phyloP scores from a whole-genome alignment of 2,113 vertebrate species.

The Brachyhypopomus occidentalis region DNA sequence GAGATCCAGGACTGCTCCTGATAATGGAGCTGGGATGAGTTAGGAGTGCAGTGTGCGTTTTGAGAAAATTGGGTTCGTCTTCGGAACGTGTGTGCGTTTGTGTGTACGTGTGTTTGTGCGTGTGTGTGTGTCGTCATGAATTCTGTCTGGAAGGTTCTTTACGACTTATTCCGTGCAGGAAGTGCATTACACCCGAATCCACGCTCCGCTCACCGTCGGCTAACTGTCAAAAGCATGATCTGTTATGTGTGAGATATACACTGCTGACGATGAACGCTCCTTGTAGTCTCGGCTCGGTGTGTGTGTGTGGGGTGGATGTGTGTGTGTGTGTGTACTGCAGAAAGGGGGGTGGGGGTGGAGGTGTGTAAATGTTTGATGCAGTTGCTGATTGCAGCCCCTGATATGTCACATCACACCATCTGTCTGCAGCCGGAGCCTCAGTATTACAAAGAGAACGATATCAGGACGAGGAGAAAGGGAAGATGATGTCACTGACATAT shows the following conservation, averaged over 20 bases:
- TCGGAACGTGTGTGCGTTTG: slow-evolving; percentile 21
- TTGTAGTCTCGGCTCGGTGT: background rate
- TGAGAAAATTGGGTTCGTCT: slow-evolving; percentile 50
- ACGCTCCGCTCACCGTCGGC: background rate
- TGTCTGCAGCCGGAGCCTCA: slow-evolving; percentile 58
- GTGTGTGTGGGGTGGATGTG: background rate
- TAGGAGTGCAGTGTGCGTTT: background rate
- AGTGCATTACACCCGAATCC: background rate
- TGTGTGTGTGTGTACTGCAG: slow-evolving; percentile 18
- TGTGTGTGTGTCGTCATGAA: background rate
- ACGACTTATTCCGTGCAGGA: background rate
- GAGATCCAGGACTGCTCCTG: slow-evolving; percentile 24
- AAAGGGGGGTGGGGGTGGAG: slow-evolving; percentile 44
- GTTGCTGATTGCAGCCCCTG: slow-evolving; percentile 57
- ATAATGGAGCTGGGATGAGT: slow-evolving; percentile 26
- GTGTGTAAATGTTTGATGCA: slow-evolving; percentile 76
- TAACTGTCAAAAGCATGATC: background rate
- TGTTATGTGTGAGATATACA: slow-evolving; percentile 2
- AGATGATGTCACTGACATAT: background rate
- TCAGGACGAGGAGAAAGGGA: slow-evolving; percentile 4
- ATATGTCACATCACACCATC: slow-evolving; percentile 67
- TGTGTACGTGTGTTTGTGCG: slow-evolving; percentile 5
- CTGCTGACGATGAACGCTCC: background rate
- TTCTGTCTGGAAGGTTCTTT: background rate
- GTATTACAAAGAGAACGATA: slow-evolving; percentile 14